Evolutionary conservation across 1,140 invertebrate species (phyloP).

Genomic region (Druon quercuslanigerum): DNA sequence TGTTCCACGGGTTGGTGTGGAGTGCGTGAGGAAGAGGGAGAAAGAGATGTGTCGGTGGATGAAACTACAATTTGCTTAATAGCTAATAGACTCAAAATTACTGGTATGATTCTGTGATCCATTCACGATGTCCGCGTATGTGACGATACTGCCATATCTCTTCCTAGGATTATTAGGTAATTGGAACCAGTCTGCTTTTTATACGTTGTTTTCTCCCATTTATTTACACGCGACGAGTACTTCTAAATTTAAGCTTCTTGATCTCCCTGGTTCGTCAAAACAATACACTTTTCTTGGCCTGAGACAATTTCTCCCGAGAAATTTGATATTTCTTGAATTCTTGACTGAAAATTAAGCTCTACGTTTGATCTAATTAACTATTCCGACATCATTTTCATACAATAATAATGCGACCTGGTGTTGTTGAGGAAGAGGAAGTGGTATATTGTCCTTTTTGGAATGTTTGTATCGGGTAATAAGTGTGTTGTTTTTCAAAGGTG

Average conservation of each 20-base stretch:
- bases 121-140: conserved; percentile 66
- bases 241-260: conserved; percentile 29
- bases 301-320: conserved; percentile 1
- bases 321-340: no score
- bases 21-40: conserved; percentile 40
- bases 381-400: no score
- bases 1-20: conserved; percentile 31
- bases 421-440: no score
- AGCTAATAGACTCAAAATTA: conserved; percentile 68
- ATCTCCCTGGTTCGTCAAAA: conserved; percentile 26
- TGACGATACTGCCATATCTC: conserved; percentile 66
- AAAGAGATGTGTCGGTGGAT: conserved; percentile 66
- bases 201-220: conserved; percentile 22
- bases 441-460: background rate
- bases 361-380: no score
- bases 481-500: background rate
- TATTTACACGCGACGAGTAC: background rate
- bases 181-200: conserved; percentile 40
- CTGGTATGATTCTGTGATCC: conserved; percentile 69
- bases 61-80: conserved; percentile 70
- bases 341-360: no score
- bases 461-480: background rate
- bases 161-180: conserved; percentile 70
- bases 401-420: no score
- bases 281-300: background rate